Base-by-base conservation (phyloP, 2,113 vertebrate genomes). In the Lipotes vexillifer region DNA sequence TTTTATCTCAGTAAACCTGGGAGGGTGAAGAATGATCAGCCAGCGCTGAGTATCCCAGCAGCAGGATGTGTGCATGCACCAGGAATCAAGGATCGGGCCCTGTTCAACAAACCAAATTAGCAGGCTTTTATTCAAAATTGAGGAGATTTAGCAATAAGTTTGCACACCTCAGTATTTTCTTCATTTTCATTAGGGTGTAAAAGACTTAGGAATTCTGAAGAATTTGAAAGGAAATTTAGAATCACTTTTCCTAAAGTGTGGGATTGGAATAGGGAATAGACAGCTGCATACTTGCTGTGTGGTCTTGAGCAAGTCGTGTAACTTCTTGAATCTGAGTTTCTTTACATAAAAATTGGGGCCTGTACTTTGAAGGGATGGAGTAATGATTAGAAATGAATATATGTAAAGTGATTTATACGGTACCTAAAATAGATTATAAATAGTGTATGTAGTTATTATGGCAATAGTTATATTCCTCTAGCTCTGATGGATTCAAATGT, bases 401-500 rank as follows among this genome's bases (percentile, higher is more conserved):
- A 52, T 49, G 5, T 92, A 88, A 93, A 71, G 18, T 94, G 31
- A 94, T 13, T 61, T 89, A 71, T 78, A 55, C 38, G 55, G 31
- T 31, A 29, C 15, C 21, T 44, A 36, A 31, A 23, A 93, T 88
- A 88, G 63, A 44, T 88, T 94, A 94, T 78, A 93, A 88, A 85
- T 33, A 96, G 27, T 94, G 29, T 82, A 52, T 80, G 10, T 11
- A 74, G 82, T 87, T 94, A 90, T 31, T 46, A 87, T 88, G 13
- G 5, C 14, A 63, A 81, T 44, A 87, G 46, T 75, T 81, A 85
- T 80, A 97, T 71, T 85, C 78, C 41, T 85, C 59, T 88, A 96
- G 46, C 65, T 71, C 57, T 80, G 57, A 94, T 20, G n/a, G 61
- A 95, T 88, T 90, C 38, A 91, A 93, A 93, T 71, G 68, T 96